Percentiles rank a stretch among this genome's conserved stretches.
Evolutionary conservation across 2,888 invertebrate species (phyloP).

Genomic region (Arctia plantaginis): DNA sequence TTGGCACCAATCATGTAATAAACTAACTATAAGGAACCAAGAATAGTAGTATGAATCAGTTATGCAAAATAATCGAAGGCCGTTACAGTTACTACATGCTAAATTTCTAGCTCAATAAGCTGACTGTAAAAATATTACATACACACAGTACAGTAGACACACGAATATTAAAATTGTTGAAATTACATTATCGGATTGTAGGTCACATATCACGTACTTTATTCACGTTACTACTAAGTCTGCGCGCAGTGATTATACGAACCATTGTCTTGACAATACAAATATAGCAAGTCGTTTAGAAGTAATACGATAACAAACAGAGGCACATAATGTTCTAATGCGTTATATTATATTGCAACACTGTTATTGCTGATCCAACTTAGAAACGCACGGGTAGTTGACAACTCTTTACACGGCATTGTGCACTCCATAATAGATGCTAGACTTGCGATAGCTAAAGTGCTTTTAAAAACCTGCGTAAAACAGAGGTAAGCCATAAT

Average conservation of each 20-base stretch:
- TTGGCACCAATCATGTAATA: background rate
- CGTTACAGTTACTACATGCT: slow-evolving; percentile 34
- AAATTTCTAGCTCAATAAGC: slow-evolving; percentile 41
- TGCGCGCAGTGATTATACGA: background rate
- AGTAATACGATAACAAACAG: background rate
- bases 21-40: slow-evolving; percentile 20
- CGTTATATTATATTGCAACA: background rate
- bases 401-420: background rate
- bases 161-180: background rate
- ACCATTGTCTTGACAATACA: background rate
- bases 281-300: background rate
- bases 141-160: background rate
- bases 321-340: background rate
- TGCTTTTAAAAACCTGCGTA: background rate
- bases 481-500: background rate
- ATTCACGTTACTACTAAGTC: background rate
- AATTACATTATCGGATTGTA: background rate
- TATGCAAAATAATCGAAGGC: slow-evolving; percentile 52
- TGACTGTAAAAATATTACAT: background rate
- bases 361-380: background rate
- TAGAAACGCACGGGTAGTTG: background rate
- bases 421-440: background rate
- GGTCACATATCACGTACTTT: background rate
- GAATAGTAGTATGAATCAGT: slow-evolving; percentile 47
- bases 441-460: background rate